Percentiles rank a stretch among this genome's conserved stretches.
These are phyloP conservation scores for Perodicticus potto DNA, from an alignment of 2,797 vertebrate genomes.

Conservation along the genomic window DNA sequence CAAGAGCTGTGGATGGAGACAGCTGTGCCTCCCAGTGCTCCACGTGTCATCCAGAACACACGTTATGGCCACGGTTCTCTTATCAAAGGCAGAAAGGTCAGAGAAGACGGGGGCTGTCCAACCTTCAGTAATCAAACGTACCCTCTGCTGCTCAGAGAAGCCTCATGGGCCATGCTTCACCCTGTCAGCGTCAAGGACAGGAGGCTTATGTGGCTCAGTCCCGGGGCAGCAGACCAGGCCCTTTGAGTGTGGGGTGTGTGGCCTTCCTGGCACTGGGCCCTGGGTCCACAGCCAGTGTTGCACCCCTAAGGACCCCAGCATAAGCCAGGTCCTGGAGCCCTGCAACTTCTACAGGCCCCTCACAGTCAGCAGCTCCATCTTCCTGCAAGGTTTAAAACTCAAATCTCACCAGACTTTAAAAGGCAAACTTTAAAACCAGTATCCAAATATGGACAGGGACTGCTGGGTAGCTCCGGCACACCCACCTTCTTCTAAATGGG, in stretches of 20 bases:
- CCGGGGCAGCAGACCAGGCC: background rate
- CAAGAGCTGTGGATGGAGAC: background rate
- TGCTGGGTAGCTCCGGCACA: background rate
- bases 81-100: background rate
- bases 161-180: background rate
- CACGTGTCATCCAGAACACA: background rate
- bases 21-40: background rate
- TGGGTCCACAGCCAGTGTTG: background rate
- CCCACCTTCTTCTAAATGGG: rapidly evolving
- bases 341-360: background rate
- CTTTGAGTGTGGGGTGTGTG: rapidly evolving
- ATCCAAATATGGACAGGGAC: background rate
- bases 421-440: background rate
- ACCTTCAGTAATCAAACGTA: background rate
- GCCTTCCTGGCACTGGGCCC: too few species aligned
- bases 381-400: background rate
- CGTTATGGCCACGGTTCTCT: background rate
- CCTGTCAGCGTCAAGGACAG: background rate
- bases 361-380: background rate
- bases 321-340: too few species aligned
- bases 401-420: background rate
- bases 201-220: background rate
- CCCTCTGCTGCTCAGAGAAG: background rate
- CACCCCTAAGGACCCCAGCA: background rate
- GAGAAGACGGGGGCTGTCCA: background rate